phyloP scores from a whole-genome alignment of 92 coral and sea anemone genomes.

The Heliopora coerulea region DNA sequence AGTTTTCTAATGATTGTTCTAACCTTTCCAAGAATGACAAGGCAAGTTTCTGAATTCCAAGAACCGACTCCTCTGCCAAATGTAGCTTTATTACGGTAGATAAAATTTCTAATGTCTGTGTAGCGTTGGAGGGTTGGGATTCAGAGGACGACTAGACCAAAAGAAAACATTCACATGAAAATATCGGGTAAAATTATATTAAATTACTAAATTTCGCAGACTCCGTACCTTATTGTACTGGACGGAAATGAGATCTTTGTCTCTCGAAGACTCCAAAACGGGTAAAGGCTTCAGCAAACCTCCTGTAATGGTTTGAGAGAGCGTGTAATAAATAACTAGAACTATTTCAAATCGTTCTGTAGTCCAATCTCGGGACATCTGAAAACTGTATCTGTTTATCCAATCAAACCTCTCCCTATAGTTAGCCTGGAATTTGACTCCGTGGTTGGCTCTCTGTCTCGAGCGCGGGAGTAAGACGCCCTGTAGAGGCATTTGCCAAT shows the following conservation, averaged over 20 bases:
- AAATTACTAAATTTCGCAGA: no score
- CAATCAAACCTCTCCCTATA: no score
- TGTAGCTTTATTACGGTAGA: conserved; percentile 26
- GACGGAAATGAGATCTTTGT: conserved; percentile 71
- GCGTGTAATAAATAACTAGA: no score
- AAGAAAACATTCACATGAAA: not conserved
- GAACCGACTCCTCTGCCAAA: conserved; percentile 24
- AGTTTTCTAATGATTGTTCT: no score
- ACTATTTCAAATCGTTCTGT: no score
- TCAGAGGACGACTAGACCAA: conserved; percentile 1
- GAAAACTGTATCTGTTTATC: no score
- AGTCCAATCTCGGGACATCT: no score
- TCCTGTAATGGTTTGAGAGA: not conserved
- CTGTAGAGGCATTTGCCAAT: no score
- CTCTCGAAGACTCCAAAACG: conserved; percentile 71
- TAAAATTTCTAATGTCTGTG: conserved; percentile 27
- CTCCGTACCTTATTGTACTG: conserved; percentile 68
- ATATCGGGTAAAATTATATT: not conserved
- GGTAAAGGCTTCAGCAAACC: conserved; percentile 39
- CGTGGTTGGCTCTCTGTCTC: no score
- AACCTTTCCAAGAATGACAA: conserved; percentile 14
- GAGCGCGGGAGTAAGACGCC: no score
- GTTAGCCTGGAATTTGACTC: no score
- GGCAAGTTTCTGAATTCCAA: conserved; percentile 23
- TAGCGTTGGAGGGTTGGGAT: not conserved